Evolutionary conservation across 2,113 vertebrate species (phyloP).

Genomic region (Cervus canadensis): DNA sequence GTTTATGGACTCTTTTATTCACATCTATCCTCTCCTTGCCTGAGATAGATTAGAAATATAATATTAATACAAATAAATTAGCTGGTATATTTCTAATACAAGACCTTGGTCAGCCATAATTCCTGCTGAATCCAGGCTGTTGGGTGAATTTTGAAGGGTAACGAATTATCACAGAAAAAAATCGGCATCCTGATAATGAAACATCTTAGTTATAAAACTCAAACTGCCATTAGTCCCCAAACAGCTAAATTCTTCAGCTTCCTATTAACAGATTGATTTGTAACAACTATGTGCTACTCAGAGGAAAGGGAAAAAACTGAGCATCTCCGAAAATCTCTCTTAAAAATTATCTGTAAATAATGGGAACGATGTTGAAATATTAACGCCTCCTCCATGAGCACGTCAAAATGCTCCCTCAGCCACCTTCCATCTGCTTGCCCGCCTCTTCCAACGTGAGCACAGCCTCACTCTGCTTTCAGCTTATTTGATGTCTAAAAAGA

Average conservation of each 20-base stretch:
- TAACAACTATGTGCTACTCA: slow-evolving; percentile 22
- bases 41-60: neutral
- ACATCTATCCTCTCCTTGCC: neutral
- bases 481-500: slow-evolving; percentile 54
- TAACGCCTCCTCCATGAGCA: slow-evolving; percentile 53
- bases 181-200: neutral
- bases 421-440: slow-evolving; percentile 59
- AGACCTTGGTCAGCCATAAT: neutral
- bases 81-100: neutral
- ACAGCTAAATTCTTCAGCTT: slow-evolving; percentile 10
- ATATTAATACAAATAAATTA: neutral
- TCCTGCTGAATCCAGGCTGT: neutral
- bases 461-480: slow-evolving; percentile 7
- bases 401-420: slow-evolving; percentile 49
- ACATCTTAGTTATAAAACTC: neutral
- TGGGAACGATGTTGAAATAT: slow-evolving; percentile 64
- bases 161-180: neutral
- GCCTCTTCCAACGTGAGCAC: slow-evolving; percentile 48
- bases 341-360: slow-evolving; percentile 73
- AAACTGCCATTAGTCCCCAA: neutral
- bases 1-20: neutral
- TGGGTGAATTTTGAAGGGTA: neutral
- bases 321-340: slow-evolving; percentile 60
- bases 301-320: slow-evolving; percentile 48
- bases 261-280: slow-evolving; percentile 40